These are phyloP conservation scores for Tapirus terrestris DNA, from an alignment of 2,113 vertebrate species.

Conservation along the genomic window DNA sequence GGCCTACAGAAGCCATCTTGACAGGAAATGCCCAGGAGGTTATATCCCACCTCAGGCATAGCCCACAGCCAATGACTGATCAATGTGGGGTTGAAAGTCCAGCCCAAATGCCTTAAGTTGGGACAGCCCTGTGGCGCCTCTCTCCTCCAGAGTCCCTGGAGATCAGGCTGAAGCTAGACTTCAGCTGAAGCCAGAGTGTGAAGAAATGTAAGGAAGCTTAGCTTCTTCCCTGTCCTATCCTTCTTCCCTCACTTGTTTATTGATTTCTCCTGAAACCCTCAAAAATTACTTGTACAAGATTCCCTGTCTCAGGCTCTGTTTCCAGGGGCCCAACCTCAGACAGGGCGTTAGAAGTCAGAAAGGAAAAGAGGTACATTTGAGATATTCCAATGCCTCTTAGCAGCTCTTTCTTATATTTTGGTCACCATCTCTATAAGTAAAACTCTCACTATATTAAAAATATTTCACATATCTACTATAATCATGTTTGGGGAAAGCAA, in stretches of 20 bases:
- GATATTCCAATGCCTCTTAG: background rate
- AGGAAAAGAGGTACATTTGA: background rate
- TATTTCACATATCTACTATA: background rate
- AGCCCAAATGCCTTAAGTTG: background rate
- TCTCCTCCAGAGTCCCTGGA: background rate
- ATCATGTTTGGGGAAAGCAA: background rate
- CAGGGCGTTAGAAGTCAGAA: background rate
- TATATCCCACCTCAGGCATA: background rate
- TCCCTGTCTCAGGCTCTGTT: too few species aligned
- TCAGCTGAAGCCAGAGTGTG: background rate
- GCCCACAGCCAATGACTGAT: background rate
- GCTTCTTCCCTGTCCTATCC: background rate
- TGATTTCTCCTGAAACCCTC: background rate
- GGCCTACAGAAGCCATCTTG: background rate
- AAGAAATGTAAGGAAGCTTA: background rate
- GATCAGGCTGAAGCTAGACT: background rate
- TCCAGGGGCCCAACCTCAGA: background rate
- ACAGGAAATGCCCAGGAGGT: background rate
- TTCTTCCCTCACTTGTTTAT: background rate
- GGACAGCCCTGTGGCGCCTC: background rate
- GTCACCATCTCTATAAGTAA: background rate
- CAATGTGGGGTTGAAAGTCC: background rate
- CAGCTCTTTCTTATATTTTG: background rate
- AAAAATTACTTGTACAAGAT: background rate
- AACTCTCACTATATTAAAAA: background rate